Conservation (phyloP, 2,113 vertebrate species). For the Apteryx mantelli region DNA sequence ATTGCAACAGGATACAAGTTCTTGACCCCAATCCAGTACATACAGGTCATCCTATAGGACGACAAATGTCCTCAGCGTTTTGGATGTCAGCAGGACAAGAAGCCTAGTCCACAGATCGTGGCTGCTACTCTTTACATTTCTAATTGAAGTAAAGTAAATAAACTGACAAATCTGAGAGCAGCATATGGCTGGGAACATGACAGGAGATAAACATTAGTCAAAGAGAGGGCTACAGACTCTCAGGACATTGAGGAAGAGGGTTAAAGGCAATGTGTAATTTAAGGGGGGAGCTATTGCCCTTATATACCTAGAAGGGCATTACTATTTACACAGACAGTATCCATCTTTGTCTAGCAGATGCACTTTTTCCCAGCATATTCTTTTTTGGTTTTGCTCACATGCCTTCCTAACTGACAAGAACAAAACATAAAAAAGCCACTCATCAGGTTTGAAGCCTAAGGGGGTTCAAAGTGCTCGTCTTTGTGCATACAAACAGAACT, state of each 20-base stretch:
- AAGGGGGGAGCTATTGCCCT: neutral
- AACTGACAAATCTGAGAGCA: neutral
- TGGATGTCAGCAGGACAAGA: neutral
- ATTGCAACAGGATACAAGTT: neutral
- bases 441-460: neutral
- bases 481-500: neutral
- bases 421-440: neutral
- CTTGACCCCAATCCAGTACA: neutral
- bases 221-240: neutral
- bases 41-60: neutral
- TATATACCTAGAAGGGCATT: neutral
- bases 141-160: neutral
- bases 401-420: neutral
- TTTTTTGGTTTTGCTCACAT: neutral
- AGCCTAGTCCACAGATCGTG: rapidly evolving
- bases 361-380: neutral
- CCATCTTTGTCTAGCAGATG: neutral
- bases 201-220: neutral
- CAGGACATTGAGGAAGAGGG: neutral
- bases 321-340: neutral
- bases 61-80: neutral
- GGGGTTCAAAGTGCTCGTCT: neutral
- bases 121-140: neutral
- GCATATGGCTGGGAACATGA: neutral
- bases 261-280: neutral